Conservation (phyloP, 2,797 vertebrate genomes). For the Poecile montanus region DNA sequence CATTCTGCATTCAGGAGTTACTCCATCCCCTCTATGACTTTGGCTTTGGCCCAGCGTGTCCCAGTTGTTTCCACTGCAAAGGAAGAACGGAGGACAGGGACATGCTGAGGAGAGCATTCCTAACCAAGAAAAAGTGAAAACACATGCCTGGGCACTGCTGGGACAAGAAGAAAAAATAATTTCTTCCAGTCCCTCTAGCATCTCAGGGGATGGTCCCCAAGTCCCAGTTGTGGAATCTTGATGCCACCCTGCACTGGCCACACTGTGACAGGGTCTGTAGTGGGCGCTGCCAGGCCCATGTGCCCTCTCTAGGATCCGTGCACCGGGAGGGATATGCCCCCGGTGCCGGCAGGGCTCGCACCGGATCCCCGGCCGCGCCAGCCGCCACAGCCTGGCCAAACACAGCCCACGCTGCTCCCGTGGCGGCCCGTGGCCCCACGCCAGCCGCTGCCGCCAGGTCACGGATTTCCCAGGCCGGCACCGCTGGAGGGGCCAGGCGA, state of each 20-base stretch:
- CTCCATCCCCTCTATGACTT: background rate
- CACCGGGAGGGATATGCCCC: background rate
- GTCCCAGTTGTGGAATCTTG: accelerated
- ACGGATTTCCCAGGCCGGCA: slow-evolving; percentile 45
- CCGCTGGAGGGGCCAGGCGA: background rate
- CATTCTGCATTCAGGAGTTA: background rate
- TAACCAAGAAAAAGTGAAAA: background rate
- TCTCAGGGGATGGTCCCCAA: background rate
- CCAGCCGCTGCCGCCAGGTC: slow-evolving; percentile 34
- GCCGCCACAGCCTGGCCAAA: background rate
- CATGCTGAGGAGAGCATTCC: background rate
- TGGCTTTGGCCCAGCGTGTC: background rate
- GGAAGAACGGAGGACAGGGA: background rate
- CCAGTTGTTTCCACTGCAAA: background rate
- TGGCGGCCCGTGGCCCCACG: background rate
- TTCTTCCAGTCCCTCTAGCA: background rate
- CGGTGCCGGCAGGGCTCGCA: background rate
- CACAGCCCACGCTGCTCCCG: background rate
- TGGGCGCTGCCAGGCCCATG: background rate
- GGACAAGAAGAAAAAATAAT: background rate
- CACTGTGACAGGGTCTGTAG: background rate
- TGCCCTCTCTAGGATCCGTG: background rate
- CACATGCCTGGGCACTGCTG: accelerated
- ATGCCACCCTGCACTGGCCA: background rate
- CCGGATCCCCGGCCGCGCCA: background rate